Evolutionary conservation across 2,797 vertebrate species (phyloP).

Genomic region (Lagodon rhomboides): DNA sequence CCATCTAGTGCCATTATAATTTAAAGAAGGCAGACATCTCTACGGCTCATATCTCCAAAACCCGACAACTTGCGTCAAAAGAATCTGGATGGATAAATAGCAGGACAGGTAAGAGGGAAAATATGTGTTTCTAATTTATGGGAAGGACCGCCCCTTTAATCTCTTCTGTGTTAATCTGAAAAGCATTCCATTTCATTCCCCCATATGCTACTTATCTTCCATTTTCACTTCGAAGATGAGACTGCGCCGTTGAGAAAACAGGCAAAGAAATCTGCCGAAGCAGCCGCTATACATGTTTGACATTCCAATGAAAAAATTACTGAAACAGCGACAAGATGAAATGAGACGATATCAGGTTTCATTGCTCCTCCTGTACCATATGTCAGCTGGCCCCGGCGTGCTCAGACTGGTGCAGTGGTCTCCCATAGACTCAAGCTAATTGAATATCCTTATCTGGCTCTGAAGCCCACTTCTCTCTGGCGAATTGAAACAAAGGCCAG

Average conservation of each 20-base stretch:
- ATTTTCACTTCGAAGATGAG: slow-evolving; percentile 20
- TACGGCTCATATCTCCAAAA: no score
- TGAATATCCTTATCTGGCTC: slow-evolving; percentile 81
- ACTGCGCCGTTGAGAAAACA: slow-evolving; percentile 14
- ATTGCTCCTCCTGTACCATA: slow-evolving; percentile 51
- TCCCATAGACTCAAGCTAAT: slow-evolving; percentile 65
- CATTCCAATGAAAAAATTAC: slow-evolving; percentile 55
- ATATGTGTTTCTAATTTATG: no score
- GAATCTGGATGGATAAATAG: no score
- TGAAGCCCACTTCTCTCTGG: slow-evolving; percentile 46
- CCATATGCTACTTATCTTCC: slow-evolving; percentile 17
- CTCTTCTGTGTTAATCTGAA: slow-evolving; percentile 17
- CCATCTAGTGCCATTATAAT: no score
- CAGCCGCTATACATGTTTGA: slow-evolving; percentile 33
- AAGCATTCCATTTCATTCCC: slow-evolving; percentile 2
- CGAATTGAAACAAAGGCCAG: slow-evolving; percentile 63
- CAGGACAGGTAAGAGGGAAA: no score
- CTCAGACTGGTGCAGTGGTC: slow-evolving; percentile 55
- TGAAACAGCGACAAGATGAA: slow-evolving; percentile 65
- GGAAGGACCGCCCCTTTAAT: neutral
- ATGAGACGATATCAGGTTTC: slow-evolving; percentile 68
- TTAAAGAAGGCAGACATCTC: no score
- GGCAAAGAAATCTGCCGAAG: neutral
- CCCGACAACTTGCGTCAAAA: no score
- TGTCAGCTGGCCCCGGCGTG: slow-evolving; percentile 56